Evolutionary conservation across 1,140 invertebrate genomes (phyloP), one percentile per base, ranked within the genome.

Genomic region (Glossosoma conforme): DNA sequence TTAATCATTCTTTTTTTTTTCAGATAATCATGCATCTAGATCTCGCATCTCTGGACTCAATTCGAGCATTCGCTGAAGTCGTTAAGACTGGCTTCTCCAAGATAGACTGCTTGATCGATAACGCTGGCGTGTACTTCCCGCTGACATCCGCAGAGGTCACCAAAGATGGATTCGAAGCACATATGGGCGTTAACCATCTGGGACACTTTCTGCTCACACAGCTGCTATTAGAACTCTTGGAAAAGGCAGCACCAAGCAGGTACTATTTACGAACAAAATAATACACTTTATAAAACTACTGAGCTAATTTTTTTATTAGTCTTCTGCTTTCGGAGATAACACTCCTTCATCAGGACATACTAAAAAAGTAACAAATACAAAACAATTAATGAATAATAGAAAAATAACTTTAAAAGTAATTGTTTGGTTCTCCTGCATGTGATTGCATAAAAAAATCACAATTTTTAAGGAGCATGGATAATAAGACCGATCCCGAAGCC

Each of bases 141-240:
- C 50, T 71, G 2, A 69, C 65, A 38, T 58, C 71, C 40, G 62
- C 72, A n/a, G 58, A 65, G 1, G 67, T 67, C 22, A 89, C 85
- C 3, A 64, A 74, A 57, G 87, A 91, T 64, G 85, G 84, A 1
- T 84, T 84, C 66, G 88, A 91, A 69, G 77, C 83, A 36, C 81
- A 86, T 63, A 82, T 86, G 64, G 83, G 79, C 18, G 76, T 83
- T 0, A 86, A 86, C 69, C 79, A 87, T 61, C 67, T 87, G 25
- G 85, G 86, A n/a, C 87, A 89, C 61, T 90, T 89, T 65, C 66
- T 87, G n/a, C 67, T 91, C 2, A 90, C 86, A 1, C 82, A 84
- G 62, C 69, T 87, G 25, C 67, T 91, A 2, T 54, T 86, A n/a
- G 78, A 85, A 17, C 63, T 70, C 14, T 55, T 90, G 2, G 80